These are phyloP conservation scores for Ammodytes dubius DNA, from an alignment of 2,113 vertebrate species.

Conservation along the genomic window DNA sequence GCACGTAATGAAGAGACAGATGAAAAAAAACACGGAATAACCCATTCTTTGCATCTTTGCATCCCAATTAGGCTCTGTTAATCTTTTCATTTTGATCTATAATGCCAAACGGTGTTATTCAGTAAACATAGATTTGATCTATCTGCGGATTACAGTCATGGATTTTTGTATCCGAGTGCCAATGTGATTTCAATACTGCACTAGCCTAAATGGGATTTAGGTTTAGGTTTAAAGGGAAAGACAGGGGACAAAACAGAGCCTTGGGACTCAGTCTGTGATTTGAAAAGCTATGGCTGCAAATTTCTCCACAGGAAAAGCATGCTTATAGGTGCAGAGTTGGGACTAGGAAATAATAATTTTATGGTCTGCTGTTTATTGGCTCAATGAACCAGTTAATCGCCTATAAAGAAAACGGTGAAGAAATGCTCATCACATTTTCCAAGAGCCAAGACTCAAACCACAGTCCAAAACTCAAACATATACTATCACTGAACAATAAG, in stretches of 20 bases:
- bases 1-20: constrained; percentile 57
- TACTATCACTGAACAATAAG: background rate
- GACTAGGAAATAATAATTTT: background rate
- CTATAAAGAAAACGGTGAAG: background rate
- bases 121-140: constrained; percentile 28
- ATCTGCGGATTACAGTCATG: constrained; percentile 53
- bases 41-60: constrained; percentile 52
- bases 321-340: background rate
- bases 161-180: constrained; percentile 33
- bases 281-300: constrained; percentile 11
- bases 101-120: constrained; percentile 62
- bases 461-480: too few relatives aligned
- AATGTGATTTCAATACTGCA: constrained; percentile 43
- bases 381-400: background rate
- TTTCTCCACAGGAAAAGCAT: background rate
- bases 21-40: constrained; percentile 44
- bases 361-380: background rate
- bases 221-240: background rate
- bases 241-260: constrained; percentile 28
- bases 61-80: constrained; percentile 55
- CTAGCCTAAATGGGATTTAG: constrained; percentile 25
- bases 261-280: constrained; percentile 18
- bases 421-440: background rate
- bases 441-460: too few relatives aligned
- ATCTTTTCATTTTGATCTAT: constrained; percentile 65